These are phyloP conservation scores for Ginglymostoma cirratum DNA, from an alignment of 2,113 vertebrate genomes.

Conservation along the genomic window DNA sequence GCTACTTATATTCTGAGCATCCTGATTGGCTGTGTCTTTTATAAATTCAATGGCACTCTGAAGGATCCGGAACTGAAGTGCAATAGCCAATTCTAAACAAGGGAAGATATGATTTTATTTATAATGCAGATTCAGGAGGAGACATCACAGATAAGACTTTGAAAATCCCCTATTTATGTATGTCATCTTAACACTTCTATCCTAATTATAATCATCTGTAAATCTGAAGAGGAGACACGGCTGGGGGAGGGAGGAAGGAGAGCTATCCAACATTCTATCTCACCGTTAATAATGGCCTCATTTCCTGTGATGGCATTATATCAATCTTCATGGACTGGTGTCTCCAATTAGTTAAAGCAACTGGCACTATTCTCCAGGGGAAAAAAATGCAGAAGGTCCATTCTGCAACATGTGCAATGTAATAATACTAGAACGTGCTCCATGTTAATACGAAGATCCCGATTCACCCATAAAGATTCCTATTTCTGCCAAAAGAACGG, in stretches of 20 bases:
- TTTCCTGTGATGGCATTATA: not conserved
- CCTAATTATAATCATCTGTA: not conserved
- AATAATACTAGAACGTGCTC: not conserved
- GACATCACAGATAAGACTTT: not conserved
- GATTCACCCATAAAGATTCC: not conserved
- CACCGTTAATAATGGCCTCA: not conserved
- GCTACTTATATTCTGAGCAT: slow-evolving; percentile 60
- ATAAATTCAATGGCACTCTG: slow-evolving; percentile 89
- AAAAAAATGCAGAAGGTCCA: not conserved
- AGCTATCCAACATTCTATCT: not conserved
- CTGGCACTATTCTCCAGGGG: not conserved
- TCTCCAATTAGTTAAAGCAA: not conserved
- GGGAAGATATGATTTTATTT: slow-evolving; percentile 31
- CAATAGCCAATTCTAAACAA: slow-evolving; percentile 78
- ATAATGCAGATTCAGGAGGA: not conserved
- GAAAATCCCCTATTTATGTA: not conserved
- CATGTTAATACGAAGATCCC: not conserved
- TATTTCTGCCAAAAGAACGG: not conserved
- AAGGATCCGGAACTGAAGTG: slow-evolving; percentile 81
- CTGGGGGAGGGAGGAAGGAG: not conserved
- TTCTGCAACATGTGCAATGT: not conserved
- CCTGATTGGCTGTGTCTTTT: slow-evolving; percentile 79
- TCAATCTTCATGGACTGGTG: not conserved
- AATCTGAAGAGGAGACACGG: not conserved
- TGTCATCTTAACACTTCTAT: not conserved